These are phyloP conservation scores for Zophobas morio DNA, from an alignment of 1,140 invertebrate species.

Conservation along the genomic window DNA sequence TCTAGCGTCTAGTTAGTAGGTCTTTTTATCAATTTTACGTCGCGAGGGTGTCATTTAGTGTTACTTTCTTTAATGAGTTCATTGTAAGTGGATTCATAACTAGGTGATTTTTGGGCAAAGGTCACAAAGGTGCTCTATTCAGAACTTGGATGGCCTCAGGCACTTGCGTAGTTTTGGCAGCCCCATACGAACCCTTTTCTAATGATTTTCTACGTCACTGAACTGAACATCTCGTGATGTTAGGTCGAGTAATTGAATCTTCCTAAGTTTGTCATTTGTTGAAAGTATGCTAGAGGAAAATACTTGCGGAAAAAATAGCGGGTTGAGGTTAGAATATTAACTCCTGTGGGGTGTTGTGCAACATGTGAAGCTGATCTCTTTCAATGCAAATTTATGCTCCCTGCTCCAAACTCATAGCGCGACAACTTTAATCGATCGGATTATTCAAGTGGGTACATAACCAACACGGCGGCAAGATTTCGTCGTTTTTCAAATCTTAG, in stretches of 20 bases:
- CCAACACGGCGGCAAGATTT: conserved; percentile 11
- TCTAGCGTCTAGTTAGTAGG: too few species aligned
- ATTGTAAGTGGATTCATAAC: too few species aligned
- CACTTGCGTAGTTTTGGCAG: conserved; percentile 17
- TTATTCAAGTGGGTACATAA: conserved; percentile 21
- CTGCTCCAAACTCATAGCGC: conserved; percentile 31
- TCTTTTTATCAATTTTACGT: not conserved
- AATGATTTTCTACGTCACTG: conserved; percentile 33
- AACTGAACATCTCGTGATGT: conserved; percentile 6
- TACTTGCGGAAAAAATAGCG: not conserved
- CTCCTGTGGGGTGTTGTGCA: conserved; percentile 29
- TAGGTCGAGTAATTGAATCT: conserved; percentile 23
- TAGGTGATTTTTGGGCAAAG: too few species aligned
- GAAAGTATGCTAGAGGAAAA: not conserved
- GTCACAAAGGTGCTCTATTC: not conserved
- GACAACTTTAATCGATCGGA: conserved; percentile 34
- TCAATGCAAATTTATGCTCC: conserved; percentile 35
- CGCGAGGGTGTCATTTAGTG: not conserved
- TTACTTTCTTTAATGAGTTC: too few species aligned
- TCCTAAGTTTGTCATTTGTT: conserved; percentile 1
- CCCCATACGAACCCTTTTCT: conserved; percentile 26
- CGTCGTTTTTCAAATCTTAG: conserved; percentile 9
- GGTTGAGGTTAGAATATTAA: conserved; percentile 27
- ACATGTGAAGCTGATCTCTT: conserved; percentile 37
- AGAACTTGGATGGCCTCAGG: conserved; percentile 13